phyloP scores from a whole-genome alignment of 1,140 invertebrate species.

The Diorhabda sublineata region DNA sequence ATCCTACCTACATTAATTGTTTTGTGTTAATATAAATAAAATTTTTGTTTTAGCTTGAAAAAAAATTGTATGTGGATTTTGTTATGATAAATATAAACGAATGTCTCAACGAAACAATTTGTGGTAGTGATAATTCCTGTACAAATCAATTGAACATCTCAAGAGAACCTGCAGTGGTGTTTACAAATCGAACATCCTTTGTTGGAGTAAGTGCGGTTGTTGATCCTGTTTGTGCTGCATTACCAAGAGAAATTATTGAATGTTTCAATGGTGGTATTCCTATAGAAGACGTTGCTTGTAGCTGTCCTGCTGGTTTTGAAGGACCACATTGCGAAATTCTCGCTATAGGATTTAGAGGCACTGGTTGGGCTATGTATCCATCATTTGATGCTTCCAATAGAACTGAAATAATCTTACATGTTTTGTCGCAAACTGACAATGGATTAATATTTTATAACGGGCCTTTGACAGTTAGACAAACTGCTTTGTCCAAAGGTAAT shows the following conservation, averaged over 20 bases:
- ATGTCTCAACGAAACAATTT: slow-evolving; percentile 69
- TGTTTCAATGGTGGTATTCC: slow-evolving; percentile 68
- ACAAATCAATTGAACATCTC: slow-evolving; percentile 67
- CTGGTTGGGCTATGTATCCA: slow-evolving; percentile 85
- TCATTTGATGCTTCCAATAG: slow-evolving; percentile 73
- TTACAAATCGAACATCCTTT: slow-evolving; percentile 85
- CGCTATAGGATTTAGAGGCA: slow-evolving; percentile 79
- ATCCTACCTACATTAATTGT: no score
- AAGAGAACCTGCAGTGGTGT: slow-evolving; percentile 71
- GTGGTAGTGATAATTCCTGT: slow-evolving; percentile 64
- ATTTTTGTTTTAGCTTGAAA: slow-evolving; percentile 55
- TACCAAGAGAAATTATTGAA: slow-evolving; percentile 46
- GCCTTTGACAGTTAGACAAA: slow-evolving; percentile 59
- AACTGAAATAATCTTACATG: slow-evolving; percentile 71
- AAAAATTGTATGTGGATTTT: slow-evolving; percentile 66
- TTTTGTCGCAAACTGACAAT: slow-evolving; percentile 66
- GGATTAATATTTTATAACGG: slow-evolving; percentile 91
- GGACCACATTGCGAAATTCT: slow-evolving; percentile 89
- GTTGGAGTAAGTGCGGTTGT: slow-evolving; percentile 80
- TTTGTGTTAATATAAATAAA: background rate
- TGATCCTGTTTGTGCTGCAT: slow-evolving; percentile 61
- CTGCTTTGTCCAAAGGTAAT: slow-evolving; percentile 29
- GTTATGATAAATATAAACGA: slow-evolving; percentile 85
- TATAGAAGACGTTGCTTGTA: slow-evolving; percentile 50
- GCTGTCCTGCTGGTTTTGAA: slow-evolving; percentile 51